These are phyloP conservation scores for Fulica atra DNA, from an alignment of 2,113 vertebrate species.

Conservation along the genomic window DNA sequence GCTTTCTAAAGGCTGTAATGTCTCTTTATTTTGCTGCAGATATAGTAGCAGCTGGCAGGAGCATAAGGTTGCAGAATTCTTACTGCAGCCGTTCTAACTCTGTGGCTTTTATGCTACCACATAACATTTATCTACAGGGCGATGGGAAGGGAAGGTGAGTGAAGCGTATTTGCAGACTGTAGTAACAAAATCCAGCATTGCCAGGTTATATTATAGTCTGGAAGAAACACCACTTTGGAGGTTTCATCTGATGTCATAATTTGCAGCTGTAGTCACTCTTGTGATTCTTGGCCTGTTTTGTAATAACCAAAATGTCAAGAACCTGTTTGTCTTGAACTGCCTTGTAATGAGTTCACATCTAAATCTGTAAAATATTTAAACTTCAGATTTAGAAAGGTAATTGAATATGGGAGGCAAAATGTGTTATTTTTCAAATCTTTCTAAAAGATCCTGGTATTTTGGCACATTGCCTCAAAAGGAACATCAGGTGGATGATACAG, in stretches of 20 bases:
- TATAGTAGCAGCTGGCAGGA: conserved; percentile 25
- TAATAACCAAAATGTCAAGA: background rate
- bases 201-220: background rate
- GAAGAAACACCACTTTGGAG: background rate
- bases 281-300: background rate
- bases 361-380: background rate
- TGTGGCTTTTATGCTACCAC: conserved; percentile 21
- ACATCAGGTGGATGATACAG: background rate
- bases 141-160: background rate
- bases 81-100: background rate
- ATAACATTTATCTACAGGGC: background rate
- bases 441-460: background rate
- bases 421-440: background rate
- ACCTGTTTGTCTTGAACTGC: background rate
- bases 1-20: conserved; percentile 2
- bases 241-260: background rate
- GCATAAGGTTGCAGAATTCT: conserved; percentile 38
- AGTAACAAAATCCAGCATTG: background rate
- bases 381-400: background rate
- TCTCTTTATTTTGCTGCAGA: conserved; percentile 27
- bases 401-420: background rate
- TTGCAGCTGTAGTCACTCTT: background rate
- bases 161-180: background rate
- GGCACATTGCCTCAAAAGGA: background rate
- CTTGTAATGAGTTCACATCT: background rate